phyloP scores from a whole-genome alignment of 2,113 vertebrate genomes.

The Coreoperca whiteheadi region DNA sequence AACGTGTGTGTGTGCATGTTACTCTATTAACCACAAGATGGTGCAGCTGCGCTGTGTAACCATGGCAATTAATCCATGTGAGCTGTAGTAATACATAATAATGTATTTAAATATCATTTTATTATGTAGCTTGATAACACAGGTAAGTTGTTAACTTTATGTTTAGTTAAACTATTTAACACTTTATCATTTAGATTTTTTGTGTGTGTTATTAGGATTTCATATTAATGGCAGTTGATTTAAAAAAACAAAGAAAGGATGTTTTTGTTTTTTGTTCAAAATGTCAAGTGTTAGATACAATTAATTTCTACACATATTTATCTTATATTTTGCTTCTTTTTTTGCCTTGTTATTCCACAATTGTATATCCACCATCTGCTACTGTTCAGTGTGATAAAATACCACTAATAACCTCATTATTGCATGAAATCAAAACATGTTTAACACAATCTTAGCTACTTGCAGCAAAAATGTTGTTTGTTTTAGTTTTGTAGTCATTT shows the following conservation, averaged over 20 bases:
- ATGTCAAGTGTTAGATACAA: neutral
- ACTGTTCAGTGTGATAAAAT: neutral
- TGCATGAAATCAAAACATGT: neutral
- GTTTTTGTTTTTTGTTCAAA: neutral
- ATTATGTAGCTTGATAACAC: neutral
- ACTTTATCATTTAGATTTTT: neutral
- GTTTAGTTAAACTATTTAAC: neutral
- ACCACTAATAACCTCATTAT: neutral
- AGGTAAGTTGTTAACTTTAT: neutral
- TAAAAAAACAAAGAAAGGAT: neutral
- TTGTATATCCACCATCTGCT: neutral
- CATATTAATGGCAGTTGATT: neutral
- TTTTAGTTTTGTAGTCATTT: neutral
- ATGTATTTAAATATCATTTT: neutral
- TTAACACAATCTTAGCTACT: neutral
- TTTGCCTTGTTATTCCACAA: neutral
- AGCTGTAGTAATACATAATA: neutral
- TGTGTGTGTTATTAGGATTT: neutral
- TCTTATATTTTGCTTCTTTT: neutral
- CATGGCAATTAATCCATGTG: neutral
- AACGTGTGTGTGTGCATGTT: neutral
- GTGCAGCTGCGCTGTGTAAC: constrained; percentile 34
- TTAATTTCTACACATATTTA: neutral
- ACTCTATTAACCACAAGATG: constrained; percentile 56
- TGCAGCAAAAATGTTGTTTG: neutral